Evolutionary conservation across 2,113 vertebrate genomes (phyloP).

Genomic region (Hiodon alosoides): DNA sequence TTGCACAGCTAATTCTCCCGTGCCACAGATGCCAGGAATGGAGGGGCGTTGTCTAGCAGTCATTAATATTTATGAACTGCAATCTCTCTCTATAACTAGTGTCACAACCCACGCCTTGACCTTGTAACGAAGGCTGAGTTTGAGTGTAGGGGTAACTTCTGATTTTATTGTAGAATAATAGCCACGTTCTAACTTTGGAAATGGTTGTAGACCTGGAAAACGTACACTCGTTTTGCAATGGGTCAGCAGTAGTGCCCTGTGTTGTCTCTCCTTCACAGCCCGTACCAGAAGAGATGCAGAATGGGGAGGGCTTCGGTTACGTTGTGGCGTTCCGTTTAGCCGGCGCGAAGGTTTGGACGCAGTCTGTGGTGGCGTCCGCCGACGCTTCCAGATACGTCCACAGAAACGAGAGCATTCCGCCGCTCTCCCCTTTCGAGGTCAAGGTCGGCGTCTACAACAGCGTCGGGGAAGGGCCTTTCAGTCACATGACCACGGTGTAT

Average conservation of each 20-base stretch:
- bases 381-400: slow-evolving; percentile 75
- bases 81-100: too few relatives aligned
- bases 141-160: too few relatives aligned
- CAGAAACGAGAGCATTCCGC: slow-evolving; percentile 71
- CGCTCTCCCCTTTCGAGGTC: slow-evolving; percentile 76
- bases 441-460: slow-evolving; percentile 81
- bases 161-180: too few relatives aligned
- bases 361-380: slow-evolving; percentile 66
- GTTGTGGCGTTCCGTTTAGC: slow-evolving; percentile 70
- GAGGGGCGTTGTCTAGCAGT: too few relatives aligned
- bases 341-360: slow-evolving; percentile 71
- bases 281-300: slow-evolving; percentile 79
- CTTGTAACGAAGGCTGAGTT: too few relatives aligned
- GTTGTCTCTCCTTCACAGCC: slow-evolving; percentile 56
- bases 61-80: too few relatives aligned
- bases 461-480: slow-evolving; percentile 73
- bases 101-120: too few relatives aligned
- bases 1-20: too few relatives aligned
- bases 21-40: too few relatives aligned
- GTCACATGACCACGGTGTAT: slow-evolving; percentile 59
- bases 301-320: slow-evolving; percentile 81
- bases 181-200: too few relatives aligned
- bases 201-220: too few relatives aligned
- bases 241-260: not conserved
- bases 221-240: too few relatives aligned